phyloP scores from a whole-genome alignment of 1,140 invertebrate species.

The Campoletis sonorensis region DNA sequence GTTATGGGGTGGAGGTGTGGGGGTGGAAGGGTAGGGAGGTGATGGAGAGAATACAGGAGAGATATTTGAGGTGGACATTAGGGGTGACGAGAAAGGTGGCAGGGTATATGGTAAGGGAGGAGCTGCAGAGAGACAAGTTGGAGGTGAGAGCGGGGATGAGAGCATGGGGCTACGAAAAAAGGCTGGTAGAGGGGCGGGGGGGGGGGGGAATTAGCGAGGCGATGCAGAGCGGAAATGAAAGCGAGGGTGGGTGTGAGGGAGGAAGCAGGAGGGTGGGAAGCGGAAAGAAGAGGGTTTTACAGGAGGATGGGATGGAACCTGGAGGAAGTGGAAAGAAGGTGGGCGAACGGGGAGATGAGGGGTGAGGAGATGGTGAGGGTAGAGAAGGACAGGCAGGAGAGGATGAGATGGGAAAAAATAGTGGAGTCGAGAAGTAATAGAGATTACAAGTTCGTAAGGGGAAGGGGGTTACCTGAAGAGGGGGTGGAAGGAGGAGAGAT shows the following conservation, averaged over 20 bases:
- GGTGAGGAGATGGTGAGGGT: slow-evolving; percentile 11
- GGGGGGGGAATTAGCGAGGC: not conserved
- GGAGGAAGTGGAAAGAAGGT: slow-evolving; percentile 13
- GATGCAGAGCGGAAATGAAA: not conserved
- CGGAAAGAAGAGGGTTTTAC: not conserved
- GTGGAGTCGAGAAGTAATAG: slow-evolving; percentile 31
- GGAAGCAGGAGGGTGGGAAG: not conserved
- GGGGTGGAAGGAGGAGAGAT: slow-evolving; percentile 34
- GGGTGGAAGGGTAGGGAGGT: not conserved
- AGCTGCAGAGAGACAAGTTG: not conserved
- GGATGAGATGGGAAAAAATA: not conserved
- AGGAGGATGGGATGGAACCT: not conserved
- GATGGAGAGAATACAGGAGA: slow-evolving; percentile 18
- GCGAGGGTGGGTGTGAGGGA: not conserved
- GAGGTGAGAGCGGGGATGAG: not conserved
- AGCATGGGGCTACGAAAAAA: not conserved
- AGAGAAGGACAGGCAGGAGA: not conserved
- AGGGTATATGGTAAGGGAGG: slow-evolving; percentile 9
- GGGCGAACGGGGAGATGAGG: slow-evolving; percentile 1
- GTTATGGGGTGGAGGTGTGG: slow-evolving; percentile 29
- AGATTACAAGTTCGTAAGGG: slow-evolving; percentile 33
- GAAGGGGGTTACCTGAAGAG: slow-evolving; percentile 23
- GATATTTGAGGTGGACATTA: too few species aligned
- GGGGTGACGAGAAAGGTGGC: not conserved
- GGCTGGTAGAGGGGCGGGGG: not conserved